Base-by-base conservation (phyloP, 2,113 vertebrate species). In the Piprites chloris region DNA sequence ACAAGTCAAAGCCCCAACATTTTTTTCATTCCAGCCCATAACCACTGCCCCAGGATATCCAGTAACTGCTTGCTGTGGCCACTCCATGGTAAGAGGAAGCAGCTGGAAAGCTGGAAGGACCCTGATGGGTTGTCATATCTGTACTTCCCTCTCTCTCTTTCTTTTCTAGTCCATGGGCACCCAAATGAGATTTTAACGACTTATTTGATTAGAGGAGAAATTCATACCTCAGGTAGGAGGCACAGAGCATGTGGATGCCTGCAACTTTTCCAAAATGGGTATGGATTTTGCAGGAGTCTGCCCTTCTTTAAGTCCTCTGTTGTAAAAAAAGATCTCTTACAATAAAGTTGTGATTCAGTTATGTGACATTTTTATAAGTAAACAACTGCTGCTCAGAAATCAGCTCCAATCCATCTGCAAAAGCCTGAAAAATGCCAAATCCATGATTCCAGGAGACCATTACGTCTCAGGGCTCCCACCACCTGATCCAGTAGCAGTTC, bases 401-500 rank as follows among this genome's bases (percentile, higher is more conserved):
- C 75, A 91, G 42, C 53, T 85, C 66, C 44, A 65, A 24, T 11
- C 62, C 61, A 61, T 49, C 53, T 65, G 72, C 67, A 88, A 75
- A 95, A 90, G 49, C 44, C 66, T 87, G 37, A 18, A 65, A 85
- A 91, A 82, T 28, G n/a, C 62, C 78, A 39, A 26, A 49, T 26
- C 14, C 46, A 4, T 41, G 28, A 92, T 52, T 94, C 53, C n/a
- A 32, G 41, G 66, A 88, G 91, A 92, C 24, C 47, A 52, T 28
- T 14, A 5, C 5, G 42, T 47, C 59, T 76, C 89, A 66, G 41
- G 35, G 37, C 75, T 92, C 42, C 41, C 41, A 73, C 55, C 50
- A 86, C 76, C 84, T 90, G 75, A 94, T 16, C 71, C 94, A 86
- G 92, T 73, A 96, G 87, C 90, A 85, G 59, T 76, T 52, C 66